Conservation (phyloP, 2,888 invertebrate species). For the Beris chalybata region DNA sequence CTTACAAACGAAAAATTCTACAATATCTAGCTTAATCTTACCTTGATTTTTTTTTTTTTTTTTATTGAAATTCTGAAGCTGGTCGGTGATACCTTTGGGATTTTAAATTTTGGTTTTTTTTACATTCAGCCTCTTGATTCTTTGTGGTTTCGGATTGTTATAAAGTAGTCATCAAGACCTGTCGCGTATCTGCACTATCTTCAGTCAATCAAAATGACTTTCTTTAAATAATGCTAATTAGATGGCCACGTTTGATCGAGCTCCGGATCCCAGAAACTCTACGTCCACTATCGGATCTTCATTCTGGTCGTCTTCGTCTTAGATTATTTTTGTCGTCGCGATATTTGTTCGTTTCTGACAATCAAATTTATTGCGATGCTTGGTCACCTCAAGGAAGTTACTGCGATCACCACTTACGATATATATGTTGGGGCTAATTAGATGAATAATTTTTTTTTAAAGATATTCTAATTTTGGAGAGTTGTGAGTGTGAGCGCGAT, state of each 20-base stretch:
- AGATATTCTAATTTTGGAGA: constrained; percentile 1
- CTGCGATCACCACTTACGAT: constrained; percentile 31
- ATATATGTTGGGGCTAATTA: constrained; percentile 36
- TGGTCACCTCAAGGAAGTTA: constrained; percentile 18
- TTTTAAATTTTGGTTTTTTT: constrained; percentile 25
- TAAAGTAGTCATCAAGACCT: constrained; percentile 10
- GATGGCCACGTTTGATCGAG: constrained; percentile 32
- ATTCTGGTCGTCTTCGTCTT: constrained; percentile 30
- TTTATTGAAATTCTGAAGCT: constrained; percentile 2
- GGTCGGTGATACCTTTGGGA: constrained; percentile 17
- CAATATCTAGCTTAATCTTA: background rate
- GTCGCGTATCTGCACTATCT: constrained; percentile 26
- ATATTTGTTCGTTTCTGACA: constrained; percentile 36
- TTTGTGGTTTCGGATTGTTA: constrained; percentile 1
- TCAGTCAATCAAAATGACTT: constrained; percentile 35
- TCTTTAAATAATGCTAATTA: constrained; percentile 40
- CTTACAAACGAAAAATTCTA: too few species aligned
- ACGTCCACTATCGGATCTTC: background rate
- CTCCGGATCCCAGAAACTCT: too few species aligned
- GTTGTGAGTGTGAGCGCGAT: background rate
- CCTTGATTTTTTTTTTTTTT: constrained; percentile 2
- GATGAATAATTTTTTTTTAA: constrained; percentile 30
- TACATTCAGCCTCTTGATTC: background rate
- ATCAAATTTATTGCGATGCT: constrained; percentile 35
- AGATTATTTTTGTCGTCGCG: constrained; percentile 31